Conservation (phyloP, 2,888 invertebrate species). For the Eilema sororculum region DNA sequence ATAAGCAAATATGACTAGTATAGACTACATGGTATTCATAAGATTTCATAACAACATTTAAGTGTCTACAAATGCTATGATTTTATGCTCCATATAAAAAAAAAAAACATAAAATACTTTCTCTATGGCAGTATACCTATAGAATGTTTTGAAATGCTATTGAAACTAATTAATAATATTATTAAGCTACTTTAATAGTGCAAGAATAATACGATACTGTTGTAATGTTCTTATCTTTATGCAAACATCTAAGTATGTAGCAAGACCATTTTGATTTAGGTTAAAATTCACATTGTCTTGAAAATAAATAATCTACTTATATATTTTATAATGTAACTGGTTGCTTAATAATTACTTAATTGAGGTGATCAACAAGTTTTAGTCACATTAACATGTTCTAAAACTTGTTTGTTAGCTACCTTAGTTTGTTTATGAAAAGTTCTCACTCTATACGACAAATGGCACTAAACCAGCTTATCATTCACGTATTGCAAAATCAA, state of each 20-base stretch:
- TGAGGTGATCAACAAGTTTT: not conserved
- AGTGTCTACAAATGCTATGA: not conserved
- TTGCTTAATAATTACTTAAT: not conserved
- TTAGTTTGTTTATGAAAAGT: slow-evolving; percentile 1
- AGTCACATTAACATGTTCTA: not conserved
- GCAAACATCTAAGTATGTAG: slow-evolving; percentile 3
- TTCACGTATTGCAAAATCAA: slow-evolving; percentile 6
- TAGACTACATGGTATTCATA: not conserved
- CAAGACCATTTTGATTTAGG: not conserved
- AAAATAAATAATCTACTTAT: not conserved
- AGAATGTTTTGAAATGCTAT: not conserved
- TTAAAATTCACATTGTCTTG: not conserved
- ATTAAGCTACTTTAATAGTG: slow-evolving; percentile 2
- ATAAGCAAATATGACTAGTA: not conserved
- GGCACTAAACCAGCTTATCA: slow-evolving; percentile 1
- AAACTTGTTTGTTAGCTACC: not conserved
- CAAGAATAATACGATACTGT: not conserved
- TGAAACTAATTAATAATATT: not conserved
- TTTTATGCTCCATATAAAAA: not conserved
- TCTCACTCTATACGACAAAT: not conserved
- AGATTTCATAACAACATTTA: not conserved
- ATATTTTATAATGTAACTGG: not conserved
- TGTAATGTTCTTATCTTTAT: slow-evolving; percentile 9
- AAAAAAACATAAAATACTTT: not conserved
- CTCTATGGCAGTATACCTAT: not conserved